These are phyloP conservation scores for Cirrhinus mrigala DNA, from an alignment of 2,797 vertebrate species.

Conservation along the genomic window DNA sequence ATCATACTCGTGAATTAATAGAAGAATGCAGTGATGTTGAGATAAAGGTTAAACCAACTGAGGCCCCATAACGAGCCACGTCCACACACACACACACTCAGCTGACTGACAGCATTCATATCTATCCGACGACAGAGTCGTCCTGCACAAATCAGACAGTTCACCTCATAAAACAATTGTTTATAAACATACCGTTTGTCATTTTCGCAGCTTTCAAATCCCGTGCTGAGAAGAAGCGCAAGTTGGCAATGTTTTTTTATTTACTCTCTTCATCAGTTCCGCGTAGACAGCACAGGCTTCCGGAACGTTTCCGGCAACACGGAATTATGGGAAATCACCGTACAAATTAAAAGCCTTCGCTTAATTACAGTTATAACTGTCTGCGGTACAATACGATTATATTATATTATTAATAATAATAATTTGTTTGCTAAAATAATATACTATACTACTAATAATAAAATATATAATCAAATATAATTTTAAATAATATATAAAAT, in stretches of 20 bases:
- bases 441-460: too few relatives aligned
- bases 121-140: neutral
- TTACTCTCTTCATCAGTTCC: conserved; percentile 65
- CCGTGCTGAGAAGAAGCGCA: conserved; percentile 41
- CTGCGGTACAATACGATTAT: too few relatives aligned
- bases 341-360: conserved; percentile 42
- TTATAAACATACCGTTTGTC: conserved; percentile 79
- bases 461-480: too few relatives aligned
- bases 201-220: conserved; percentile 70
- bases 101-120: neutral
- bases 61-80: conserved; percentile 66
- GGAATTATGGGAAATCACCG: conserved; percentile 12
- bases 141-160: neutral
- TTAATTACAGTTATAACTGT: neutral
- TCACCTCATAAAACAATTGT: neutral
- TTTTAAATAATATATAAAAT: too few relatives aligned
- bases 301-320: conserved; percentile 25
- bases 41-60: neutral
- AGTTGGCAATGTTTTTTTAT: conserved; percentile 32
- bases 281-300: neutral
- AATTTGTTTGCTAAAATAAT: too few relatives aligned
- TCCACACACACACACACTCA: conserved; percentile 51
- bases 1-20: neutral
- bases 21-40: neutral
- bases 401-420: too few relatives aligned